Base-by-base conservation (phyloP, 2,797 vertebrate genomes). In the Pseudomugil gertrudae region DNA sequence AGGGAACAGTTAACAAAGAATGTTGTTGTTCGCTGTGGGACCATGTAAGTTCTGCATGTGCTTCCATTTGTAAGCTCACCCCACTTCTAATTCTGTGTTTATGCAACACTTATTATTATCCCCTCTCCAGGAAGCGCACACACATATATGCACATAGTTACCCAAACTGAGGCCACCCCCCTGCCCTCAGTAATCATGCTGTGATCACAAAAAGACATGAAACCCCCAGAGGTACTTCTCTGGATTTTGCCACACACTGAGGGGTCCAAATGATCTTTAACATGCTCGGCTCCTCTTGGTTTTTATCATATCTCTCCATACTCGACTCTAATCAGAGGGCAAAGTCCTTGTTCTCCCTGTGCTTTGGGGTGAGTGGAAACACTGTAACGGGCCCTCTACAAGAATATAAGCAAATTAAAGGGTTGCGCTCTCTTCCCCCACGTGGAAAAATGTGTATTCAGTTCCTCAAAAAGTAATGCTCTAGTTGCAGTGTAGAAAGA, bases 401-500 rank as follows among this genome's bases (percentile, higher is more conserved):
- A 67, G 38, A 76, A 35, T 64, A 69, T 68, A 66, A 36, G 63
- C 54, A 72, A 63, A 71, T 52, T 60, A 11, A 43, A n/a, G 40
- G 50, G 64, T 69, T 60, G 55, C 65, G 63, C 54, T 68, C 17
- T 66, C 30, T 58, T 73, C 74, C 70, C 69, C 74, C 81, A 80
- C 76, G 74, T 59, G 81, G 80, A 86, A 90, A 91, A 83, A 73
- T 38, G 53, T 76, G 83, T 67, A 79, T 80, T 87, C 57, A 76
- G 80, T 75, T 74, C 63, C 71, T 80, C 64, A 71, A 61, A 43
- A 84, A 73, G 87, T 80, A 88, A 88, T 66, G 87, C 86, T 92
- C 86, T 74, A 85, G 89, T 89, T 86, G 80, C 84, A 84, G 74
- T 26, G 71, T 51, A 89, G 84, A 87, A 89, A 87, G 76, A 47